Conservation (phyloP, 2,888 invertebrate genomes). For the Leucania comma region DNA sequence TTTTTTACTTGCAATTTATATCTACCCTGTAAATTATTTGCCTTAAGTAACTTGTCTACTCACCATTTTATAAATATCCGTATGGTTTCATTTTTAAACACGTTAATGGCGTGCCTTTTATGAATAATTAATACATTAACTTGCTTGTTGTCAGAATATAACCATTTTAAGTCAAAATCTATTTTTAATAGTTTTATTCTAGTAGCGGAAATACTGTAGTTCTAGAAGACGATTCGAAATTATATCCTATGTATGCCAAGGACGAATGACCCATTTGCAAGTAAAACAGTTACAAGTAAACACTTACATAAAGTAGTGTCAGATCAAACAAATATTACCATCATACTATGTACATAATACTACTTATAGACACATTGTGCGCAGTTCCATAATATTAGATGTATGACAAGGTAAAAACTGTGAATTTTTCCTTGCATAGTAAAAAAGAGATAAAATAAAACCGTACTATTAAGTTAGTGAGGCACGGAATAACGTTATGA, state of each 20-base stretch:
- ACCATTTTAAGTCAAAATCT: not conserved
- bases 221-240: constrained; percentile 9
- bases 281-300: constrained; percentile 36
- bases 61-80: not conserved
- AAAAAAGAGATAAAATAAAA: not conserved
- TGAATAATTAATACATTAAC: not conserved
- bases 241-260: constrained; percentile 30
- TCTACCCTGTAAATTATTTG: too few species aligned
- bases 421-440: not conserved
- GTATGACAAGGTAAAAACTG: constrained; percentile 17
- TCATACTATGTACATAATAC: constrained; percentile 20
- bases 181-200: not conserved
- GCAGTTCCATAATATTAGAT: constrained; percentile 19
- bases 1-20: too few species aligned
- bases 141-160: not conserved
- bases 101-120: not conserved
- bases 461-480: too few species aligned
- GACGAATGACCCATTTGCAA: constrained; percentile 28
- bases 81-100: not conserved
- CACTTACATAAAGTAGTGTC: constrained; percentile 36
- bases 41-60: not conserved
- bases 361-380: constrained; percentile 7
- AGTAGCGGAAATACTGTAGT: not conserved
- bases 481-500: not conserved
- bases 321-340: constrained; percentile 47